Evolutionary conservation across 2,888 invertebrate species (phyloP).

Genomic region (Synergus laeviventris): DNA sequence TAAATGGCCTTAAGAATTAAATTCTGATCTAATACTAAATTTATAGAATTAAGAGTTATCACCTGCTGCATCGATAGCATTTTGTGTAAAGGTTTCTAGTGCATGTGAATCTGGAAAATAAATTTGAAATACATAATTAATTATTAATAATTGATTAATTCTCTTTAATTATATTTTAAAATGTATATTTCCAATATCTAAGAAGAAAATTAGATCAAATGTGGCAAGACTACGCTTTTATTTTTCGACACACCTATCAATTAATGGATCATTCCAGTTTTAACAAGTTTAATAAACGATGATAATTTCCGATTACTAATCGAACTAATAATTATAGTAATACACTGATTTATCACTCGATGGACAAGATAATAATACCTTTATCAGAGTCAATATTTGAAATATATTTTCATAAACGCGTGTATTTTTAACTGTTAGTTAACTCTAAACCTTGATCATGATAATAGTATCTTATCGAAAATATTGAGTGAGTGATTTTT

Average conservation of each 20-base stretch:
- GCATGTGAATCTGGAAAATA: neutral
- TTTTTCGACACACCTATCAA: neutral
- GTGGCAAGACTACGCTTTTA: neutral
- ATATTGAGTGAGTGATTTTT: neutral
- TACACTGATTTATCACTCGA: neutral
- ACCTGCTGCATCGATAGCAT: conserved; percentile 18
- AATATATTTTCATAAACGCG: conserved; percentile 4
- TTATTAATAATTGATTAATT: too few species aligned
- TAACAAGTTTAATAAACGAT: neutral
- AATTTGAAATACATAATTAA: neutral
- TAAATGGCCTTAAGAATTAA: too few species aligned
- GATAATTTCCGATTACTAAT: neutral
- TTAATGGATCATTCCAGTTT: neutral
- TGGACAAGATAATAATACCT: neutral
- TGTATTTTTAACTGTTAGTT: conserved; percentile 9
- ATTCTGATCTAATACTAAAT: too few species aligned
- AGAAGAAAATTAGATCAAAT: neutral
- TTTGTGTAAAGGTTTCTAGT: neutral
- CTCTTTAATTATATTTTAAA: neutral
- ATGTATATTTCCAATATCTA: neutral
- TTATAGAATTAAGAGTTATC: too few species aligned
- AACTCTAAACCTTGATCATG: neutral
- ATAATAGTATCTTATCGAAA: neutral
- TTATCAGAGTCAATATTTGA: conserved; percentile 23
- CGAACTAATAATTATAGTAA: neutral